These are phyloP conservation scores for Megastigmus dorsalis DNA, from an alignment of 2,888 invertebrate genomes.

Conservation along the genomic window DNA sequence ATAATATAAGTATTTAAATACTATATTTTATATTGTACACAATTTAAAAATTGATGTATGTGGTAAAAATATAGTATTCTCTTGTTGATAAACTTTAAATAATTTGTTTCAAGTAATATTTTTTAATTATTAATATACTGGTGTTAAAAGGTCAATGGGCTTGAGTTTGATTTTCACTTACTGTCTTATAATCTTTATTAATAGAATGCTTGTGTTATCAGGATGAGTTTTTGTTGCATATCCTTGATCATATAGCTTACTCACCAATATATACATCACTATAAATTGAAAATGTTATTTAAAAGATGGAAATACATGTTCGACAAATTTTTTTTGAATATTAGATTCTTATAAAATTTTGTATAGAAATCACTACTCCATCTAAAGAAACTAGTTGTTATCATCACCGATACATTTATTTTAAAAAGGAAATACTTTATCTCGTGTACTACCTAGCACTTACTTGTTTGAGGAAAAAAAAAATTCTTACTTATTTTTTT, in stretches of 20 bases:
- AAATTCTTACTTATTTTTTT: background rate
- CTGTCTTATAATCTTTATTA: background rate
- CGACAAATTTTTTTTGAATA: too few relatives aligned
- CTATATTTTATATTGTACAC: background rate
- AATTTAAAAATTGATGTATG: background rate
- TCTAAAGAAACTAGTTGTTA: too few relatives aligned
- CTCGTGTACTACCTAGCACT: too few relatives aligned
- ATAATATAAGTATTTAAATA: background rate
- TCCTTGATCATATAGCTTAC: background rate
- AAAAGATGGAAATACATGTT: too few relatives aligned
- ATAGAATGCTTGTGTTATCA: conserved; percentile 14
- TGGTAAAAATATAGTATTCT: too few relatives aligned
- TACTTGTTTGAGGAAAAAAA: too few relatives aligned
- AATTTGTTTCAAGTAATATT: background rate
- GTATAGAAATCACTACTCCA: too few relatives aligned
- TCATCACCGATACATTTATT: too few relatives aligned
- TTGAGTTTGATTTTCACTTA: background rate
- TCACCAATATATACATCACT: background rate
- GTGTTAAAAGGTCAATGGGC: conserved; percentile 4
- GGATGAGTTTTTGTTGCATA: conserved; percentile 3
- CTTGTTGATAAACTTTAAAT: background rate
- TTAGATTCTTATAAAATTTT: too few relatives aligned
- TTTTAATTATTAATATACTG: background rate
- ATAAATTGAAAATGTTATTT: background rate
- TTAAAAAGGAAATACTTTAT: too few relatives aligned